Evolutionary conservation across 1,140 invertebrate genomes (phyloP), one percentile per base, ranked within the genome.

Genomic region (Helicoverpa armigera): DNA sequence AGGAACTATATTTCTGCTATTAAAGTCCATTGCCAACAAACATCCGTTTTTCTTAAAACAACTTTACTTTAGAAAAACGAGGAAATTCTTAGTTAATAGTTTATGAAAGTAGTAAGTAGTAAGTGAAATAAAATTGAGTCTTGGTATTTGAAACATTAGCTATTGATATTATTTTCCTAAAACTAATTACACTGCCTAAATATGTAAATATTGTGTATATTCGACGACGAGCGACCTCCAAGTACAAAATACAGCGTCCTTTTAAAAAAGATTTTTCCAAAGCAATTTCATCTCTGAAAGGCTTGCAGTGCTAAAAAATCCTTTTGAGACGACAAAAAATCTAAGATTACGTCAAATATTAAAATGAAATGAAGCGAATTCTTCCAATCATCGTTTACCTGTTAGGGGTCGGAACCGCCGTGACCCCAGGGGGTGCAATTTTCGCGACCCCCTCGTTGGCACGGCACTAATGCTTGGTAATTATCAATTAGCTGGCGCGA

Each of bases 401-500:
- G 73, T 75, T 63, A 23, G 48, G 61, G 75, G 58, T 43, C 18
- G 73, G 53, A 76, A 76, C 75, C 60, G 75, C 48, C 23, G 43
- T 29, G 51, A 48, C 72, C 79, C 73, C 29, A 18, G 82, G 73
- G 69, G 31, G 65, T 61, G 58, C 70, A 78, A 82, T 82, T 78
- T 79, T 79, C 79, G 51, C 65, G 35, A 56, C 56, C 74, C 79
- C 67, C 74, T 53, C 60, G 53, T 67, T 56, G 72, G 54, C 56
- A 53, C 73, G 18, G 63, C 65, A 58, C 77, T 85, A 85, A 85
- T 85, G 80, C 84, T 73, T 74, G 82, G 78, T 82, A 85, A 85
- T 85, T 85, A 85, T 85, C 84, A 85, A 85, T 85, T 85, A 85
- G 82, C 31, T 35, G 50, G 72, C 54, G 50, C 53, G 69, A 65